phyloP scores from a whole-genome alignment of 2,113 vertebrate species.

The Tachysurus vachellii region DNA sequence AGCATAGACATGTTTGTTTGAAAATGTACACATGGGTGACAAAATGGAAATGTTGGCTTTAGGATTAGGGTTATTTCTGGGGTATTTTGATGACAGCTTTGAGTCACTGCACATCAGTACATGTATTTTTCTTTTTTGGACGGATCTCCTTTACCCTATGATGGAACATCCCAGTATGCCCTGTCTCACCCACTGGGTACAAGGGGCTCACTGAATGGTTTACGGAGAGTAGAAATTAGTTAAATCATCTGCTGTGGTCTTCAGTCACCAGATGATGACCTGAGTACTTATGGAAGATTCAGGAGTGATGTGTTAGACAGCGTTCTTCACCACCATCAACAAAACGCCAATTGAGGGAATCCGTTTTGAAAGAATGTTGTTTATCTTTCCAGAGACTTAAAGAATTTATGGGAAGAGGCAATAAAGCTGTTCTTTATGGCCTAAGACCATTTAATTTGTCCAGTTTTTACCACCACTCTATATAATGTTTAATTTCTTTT shows the following conservation, averaged over 20 bases:
- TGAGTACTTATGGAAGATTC: not conserved
- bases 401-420: not conserved
- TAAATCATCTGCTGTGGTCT: not conserved
- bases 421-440: not conserved
- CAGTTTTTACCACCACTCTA: not conserved
- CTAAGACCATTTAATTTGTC: not conserved
- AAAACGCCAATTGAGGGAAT: not conserved
- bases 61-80: not conserved
- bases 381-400: not conserved
- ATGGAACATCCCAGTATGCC: not conserved
- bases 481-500: not conserved
- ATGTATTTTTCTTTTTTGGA: not conserved
- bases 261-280: not conserved
- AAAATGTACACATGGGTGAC: not conserved
- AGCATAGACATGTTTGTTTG: not conserved
- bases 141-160: not conserved
- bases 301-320: not conserved
- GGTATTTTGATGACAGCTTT: not conserved
- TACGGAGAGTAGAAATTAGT: not conserved
- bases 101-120: not conserved
- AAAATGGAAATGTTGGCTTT: not conserved
- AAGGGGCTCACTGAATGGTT: not conserved
- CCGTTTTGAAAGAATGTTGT: not conserved
- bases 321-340: not conserved
- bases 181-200: not conserved